phyloP scores from a whole-genome alignment of 2,888 invertebrate species.

The Drosophila melanocephala region DNA sequence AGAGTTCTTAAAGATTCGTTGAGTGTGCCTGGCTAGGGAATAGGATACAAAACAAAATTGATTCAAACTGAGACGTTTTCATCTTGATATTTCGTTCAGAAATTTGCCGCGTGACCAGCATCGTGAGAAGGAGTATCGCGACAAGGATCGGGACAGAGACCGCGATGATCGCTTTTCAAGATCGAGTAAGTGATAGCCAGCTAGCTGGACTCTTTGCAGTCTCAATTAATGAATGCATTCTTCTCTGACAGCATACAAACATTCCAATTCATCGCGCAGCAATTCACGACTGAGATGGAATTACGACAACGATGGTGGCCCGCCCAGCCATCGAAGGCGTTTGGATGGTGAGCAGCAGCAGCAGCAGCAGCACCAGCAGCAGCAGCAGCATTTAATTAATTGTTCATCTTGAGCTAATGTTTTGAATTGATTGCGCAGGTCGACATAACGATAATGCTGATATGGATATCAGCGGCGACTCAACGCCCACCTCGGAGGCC shows the following conservation, averaged over 20 bases:
- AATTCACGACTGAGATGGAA: slow-evolving; percentile 86
- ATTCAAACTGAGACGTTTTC: background rate
- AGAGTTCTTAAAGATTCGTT: too few relatives aligned
- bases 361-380: background rate
- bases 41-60: background rate
- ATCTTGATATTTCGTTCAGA: slow-evolving; percentile 51
- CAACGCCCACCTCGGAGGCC: slow-evolving; percentile 94
- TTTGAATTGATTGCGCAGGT: slow-evolving; percentile 47
- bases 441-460: slow-evolving; percentile 89
- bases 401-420: background rate
- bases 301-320: slow-evolving; percentile 84
- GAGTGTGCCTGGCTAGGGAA: background rate
- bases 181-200: slow-evolving; percentile 79
- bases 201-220: background rate
- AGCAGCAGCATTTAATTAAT: background rate
- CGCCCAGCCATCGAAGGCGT: slow-evolving; percentile 84
- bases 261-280: slow-evolving; percentile 89
- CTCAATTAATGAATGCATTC: background rate
- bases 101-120: slow-evolving; percentile 85
- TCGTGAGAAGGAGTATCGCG: slow-evolving; percentile 86
- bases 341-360: slow-evolving; percentile 81
- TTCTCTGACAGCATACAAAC: slow-evolving; percentile 88
- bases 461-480: slow-evolving; percentile 97
- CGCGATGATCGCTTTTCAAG: slow-evolving; percentile 86
- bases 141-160: slow-evolving; percentile 85